phyloP scores from a whole-genome alignment of 2,113 vertebrate genomes.

The Indicator indicator region DNA sequence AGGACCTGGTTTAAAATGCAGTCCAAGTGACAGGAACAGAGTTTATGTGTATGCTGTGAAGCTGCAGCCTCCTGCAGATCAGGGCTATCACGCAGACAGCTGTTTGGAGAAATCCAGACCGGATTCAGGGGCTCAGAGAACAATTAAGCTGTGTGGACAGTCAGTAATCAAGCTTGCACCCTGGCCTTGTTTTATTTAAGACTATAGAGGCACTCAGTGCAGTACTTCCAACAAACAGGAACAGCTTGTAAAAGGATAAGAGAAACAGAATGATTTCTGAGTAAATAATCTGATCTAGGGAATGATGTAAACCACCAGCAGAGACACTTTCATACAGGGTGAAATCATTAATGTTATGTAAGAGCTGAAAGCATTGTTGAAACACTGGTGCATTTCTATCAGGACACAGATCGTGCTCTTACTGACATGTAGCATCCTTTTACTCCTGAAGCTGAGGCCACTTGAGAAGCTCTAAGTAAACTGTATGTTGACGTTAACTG shows the following conservation, averaged over 20 bases:
- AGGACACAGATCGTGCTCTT: neutral
- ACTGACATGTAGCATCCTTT: neutral
- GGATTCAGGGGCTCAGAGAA: neutral
- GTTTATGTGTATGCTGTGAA: accelerated
- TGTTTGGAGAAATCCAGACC: neutral
- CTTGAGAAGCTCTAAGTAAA: neutral
- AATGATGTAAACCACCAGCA: constrained; percentile 14
- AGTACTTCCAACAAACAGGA: constrained; percentile 31
- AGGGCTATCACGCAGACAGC: neutral
- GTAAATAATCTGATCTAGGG: constrained; percentile 53
- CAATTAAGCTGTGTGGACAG: constrained; percentile 16
- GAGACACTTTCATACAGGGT: neutral
- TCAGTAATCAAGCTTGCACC: constrained; percentile 22
- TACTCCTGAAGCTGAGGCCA: neutral
- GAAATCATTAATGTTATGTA: constrained; percentile 53
- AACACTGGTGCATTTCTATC: neutral
- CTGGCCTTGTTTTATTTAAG: constrained; percentile 34
- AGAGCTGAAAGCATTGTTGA: neutral
- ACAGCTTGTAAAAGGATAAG: constrained; percentile 65
- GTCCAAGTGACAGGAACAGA: neutral
- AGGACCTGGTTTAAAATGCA: neutral
- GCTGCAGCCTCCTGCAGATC: neutral
- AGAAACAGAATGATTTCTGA: constrained; percentile 49
- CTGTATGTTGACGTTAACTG: neutral
- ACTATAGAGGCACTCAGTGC: constrained; percentile 14